Base-by-base conservation (phyloP, 2,797 vertebrate genomes). In the Nothura maculosa region DNA sequence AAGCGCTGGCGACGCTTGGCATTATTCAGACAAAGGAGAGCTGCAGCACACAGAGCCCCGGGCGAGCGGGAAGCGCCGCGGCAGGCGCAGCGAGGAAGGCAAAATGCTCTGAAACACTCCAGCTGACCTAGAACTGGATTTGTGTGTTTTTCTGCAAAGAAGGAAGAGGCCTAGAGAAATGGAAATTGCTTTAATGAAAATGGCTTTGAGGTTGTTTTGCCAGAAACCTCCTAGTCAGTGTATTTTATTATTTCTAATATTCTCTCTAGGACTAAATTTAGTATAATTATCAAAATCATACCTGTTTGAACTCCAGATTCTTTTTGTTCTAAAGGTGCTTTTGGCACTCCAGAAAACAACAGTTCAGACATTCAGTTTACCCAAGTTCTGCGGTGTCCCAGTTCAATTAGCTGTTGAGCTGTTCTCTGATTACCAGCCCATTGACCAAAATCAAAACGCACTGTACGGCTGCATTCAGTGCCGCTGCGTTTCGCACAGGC, bases 41-140 rank as follows among this genome's bases (percentile, higher is more conserved):
- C 82, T 97, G 93, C 91, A 96, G 81, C 69, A 95, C 69, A 95
- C 60, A 18, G 54, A 28, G 36, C 64, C 38, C 48, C 76, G 36
- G 60, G 40, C 34, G 68, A 6, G 32, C 58, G 54, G 54, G 85
- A 42, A 82, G 1, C 67, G 57, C 45, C 81, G 78, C 60, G 28
- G 19, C 62, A 81, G 52, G 34, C n/a, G 55, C 52, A 89, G 92
- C 52, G 80, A 94, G 84, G 60, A 63, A 81, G 48, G 34, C 36
- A 96, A 61, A 91, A 90, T 95, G 66, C 85, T 77, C 79, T 68
- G 40, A 85, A 83, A 87, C 78, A 70, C 82, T 68, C 9, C 38
- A 38, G 38, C 90, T 89, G 90, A 87, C 88, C 81, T 96, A 79
- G 85, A 97, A 96, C 54, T 81, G 95, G 54, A 90, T 85, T 43